phyloP scores from a whole-genome alignment of 2,888 invertebrate species.

The Drosophila lacicola region DNA sequence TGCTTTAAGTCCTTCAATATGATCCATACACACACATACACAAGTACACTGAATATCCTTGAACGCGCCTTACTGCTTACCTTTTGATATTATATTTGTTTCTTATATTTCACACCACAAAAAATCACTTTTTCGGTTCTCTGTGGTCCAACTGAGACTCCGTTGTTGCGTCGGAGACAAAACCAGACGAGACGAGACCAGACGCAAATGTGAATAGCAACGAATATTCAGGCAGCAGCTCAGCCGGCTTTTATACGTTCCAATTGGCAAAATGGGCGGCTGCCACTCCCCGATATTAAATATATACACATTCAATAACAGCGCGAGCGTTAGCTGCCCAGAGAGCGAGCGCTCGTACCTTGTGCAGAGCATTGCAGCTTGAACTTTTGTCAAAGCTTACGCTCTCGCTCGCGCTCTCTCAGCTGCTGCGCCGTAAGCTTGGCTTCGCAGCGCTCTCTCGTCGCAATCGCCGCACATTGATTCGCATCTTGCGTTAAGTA shows the following conservation, averaged over 20 bases:
- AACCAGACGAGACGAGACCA: conserved; percentile 83
- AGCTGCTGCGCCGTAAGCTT: conserved; percentile 3
- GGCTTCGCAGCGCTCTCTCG: conserved; percentile 16
- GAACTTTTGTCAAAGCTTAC: conserved; percentile 32
- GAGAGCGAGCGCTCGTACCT: background rate
- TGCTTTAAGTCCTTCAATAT: conserved; percentile 55
- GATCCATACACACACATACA: conserved; percentile 9
- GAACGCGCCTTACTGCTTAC: conserved; percentile 62
- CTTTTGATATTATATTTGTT: conserved; percentile 48
- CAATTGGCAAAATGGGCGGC: conserved; percentile 80
- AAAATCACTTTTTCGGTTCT: conserved; percentile 47
- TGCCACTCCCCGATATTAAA: conserved; percentile 55
- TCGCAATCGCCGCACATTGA: conserved; percentile 40
- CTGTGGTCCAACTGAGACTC: conserved; percentile 60
- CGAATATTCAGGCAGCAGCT: conserved; percentile 54
- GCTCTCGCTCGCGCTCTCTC: conserved; percentile 24
- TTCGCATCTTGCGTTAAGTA: conserved; percentile 26
- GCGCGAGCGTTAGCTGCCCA: background rate
- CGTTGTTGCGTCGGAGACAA: conserved; percentile 75
- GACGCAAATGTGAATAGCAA: conserved; percentile 85
- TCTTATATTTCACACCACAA: conserved; percentile 48
- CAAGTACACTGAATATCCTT: conserved; percentile 64
- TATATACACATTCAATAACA: conserved; percentile 39
- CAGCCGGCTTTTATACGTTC: conserved; percentile 62
- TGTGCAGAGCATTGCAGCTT: conserved; percentile 11